Base-by-base conservation (phyloP, 2,797 vertebrate species). In the Pyrocephalus nanus region DNA sequence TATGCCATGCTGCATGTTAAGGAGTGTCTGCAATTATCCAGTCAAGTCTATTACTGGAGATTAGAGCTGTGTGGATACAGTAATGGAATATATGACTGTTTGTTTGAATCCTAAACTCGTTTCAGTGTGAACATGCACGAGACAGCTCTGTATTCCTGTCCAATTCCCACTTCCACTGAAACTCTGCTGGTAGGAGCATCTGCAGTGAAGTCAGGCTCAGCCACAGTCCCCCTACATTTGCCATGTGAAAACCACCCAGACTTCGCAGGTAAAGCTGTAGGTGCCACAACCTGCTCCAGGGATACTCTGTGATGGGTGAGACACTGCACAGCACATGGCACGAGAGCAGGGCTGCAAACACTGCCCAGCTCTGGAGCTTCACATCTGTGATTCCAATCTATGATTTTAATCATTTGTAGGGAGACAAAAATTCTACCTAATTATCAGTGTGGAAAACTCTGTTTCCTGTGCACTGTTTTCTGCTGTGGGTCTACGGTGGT, bases 301-400 rank as follows among this genome's bases (percentile, higher is more conserved):
- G 12, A 9, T 15, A 1, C 34, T 7, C 8, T 0, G 12, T 1
- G 23, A 1, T 4, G 40, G 43, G 14, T 4, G 5, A 23, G 15
- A 25, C 7, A 0, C 40, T 1, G 29, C 27, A 5, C 29, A 11
- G 43, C 34, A 18, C 8, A 0, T 3, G 15, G 40, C 38, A 4
- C 0, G 1, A 48, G 50, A 47, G 20, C 45, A 19, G 91, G 32
- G 7, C 27, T 3, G 55, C 5, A 5, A 17, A 23, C 1, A 0
- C 77, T 29, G 4, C 29, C 15, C 34, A 3, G 26, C 42, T 50
- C 5, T 2, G 51, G 34, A 11, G 4, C 14, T 17, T 14, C 66
- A 11, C 48, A 26, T 6, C 50, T 12, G 8, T 3, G 9, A 14
- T 15, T 60, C 66, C 17, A 4, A 23, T 8, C 27, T 42, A 15